A percentile compares a stretch with the other conserved stretches of the same genome.
Evolutionary conservation across 2,113 vertebrate species (phyloP).

Genomic region (Bufo bufo): DNA sequence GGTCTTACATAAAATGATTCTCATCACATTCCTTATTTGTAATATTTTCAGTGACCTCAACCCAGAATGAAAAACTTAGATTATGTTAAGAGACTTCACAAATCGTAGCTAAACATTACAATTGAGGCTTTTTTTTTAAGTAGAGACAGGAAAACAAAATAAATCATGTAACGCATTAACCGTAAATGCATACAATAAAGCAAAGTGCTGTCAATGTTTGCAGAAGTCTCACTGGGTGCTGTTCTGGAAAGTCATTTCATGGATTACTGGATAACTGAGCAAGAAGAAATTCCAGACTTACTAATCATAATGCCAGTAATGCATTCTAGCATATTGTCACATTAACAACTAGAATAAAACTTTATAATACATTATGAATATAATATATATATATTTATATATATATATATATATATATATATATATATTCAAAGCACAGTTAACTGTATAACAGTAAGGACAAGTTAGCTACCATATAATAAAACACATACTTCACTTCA

Average conservation of each 20-base stretch:
- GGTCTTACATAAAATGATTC: background rate
- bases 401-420: background rate
- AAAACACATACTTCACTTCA: too few relatives aligned
- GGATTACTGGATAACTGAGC: slow-evolving; percentile 27
- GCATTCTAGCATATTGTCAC: background rate
- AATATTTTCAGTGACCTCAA: background rate
- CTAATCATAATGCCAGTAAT: slow-evolving; percentile 4
- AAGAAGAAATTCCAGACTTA: slow-evolving; percentile 24
- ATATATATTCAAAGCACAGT: background rate
- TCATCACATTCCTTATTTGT: background rate
- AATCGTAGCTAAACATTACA: background rate
- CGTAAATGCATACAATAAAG: slow-evolving; percentile 27
- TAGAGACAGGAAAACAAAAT: background rate
- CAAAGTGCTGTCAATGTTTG: slow-evolving; percentile 5
- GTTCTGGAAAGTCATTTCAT: slow-evolving; percentile 37
- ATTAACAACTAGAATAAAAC: slow-evolving; percentile 5
- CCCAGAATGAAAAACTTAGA: background rate
- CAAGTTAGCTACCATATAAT: too few relatives aligned
- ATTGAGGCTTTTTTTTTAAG: background rate
- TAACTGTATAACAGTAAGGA: too few relatives aligned
- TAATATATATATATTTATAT: background rate
- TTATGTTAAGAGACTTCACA: background rate
- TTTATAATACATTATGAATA: background rate
- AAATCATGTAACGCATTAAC: background rate
- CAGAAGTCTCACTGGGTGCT: background rate